A percentile compares a stretch with the other conserved stretches of the same genome.
Evolutionary conservation across 2,113 vertebrate species (phyloP).

Genomic region (Corythaeola cristata): DNA sequence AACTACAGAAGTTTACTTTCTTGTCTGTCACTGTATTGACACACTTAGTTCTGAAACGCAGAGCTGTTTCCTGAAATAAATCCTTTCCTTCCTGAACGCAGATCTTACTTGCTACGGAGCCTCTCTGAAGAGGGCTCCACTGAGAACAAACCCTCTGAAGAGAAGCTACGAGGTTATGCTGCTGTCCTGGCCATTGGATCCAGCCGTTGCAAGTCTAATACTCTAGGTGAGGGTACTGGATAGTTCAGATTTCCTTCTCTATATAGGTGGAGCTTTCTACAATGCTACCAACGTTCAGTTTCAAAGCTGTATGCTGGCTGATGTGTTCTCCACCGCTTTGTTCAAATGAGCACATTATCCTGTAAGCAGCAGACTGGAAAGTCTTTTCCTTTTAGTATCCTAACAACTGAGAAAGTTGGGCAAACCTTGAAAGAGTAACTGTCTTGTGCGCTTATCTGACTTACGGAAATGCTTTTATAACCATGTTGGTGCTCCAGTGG

Average conservation of each 20-base stretch:
- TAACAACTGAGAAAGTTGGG: not conserved
- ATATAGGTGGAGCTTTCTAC: not conserved
- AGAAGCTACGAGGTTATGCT: constrained; percentile 91
- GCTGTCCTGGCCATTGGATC: constrained; percentile 94
- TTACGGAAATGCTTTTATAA: not conserved
- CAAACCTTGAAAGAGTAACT: not conserved
- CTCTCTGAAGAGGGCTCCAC: constrained; percentile 86
- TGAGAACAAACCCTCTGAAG: constrained; percentile 84
- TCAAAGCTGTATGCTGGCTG: not conserved
- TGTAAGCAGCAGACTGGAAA: not conserved
- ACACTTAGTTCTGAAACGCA: not conserved
- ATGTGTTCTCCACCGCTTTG: rapidly evolving
- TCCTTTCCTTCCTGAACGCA: constrained; percentile 34
- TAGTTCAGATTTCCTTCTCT: not conserved
- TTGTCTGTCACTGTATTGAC: not conserved
- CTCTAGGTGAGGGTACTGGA: constrained; percentile 79
- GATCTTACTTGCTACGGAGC: constrained; percentile 92
- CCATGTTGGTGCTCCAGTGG: not conserved
- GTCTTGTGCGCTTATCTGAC: not conserved
- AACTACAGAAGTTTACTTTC: not conserved
- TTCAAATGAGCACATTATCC: not conserved
- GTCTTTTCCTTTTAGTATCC: not conserved
- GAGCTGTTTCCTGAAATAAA: not conserved
- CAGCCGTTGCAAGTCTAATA: constrained; percentile 90
- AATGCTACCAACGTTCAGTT: rapidly evolving